phyloP scores from a whole-genome alignment of 2,797 vertebrate genomes.

The Sarcoramphus papa region DNA sequence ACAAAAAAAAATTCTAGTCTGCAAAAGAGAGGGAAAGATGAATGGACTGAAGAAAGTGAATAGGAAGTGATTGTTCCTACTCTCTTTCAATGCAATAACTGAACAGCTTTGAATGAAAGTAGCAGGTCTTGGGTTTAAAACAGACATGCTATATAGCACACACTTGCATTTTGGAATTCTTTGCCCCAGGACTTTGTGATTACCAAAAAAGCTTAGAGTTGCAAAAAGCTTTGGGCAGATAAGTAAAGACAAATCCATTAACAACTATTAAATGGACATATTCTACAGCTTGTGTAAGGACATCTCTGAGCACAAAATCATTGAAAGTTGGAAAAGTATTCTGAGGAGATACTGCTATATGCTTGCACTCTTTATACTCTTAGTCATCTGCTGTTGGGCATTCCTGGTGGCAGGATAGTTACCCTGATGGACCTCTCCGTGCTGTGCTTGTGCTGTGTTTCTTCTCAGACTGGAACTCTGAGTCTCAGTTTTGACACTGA shows the following conservation, averaged over 20 bases:
- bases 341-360: neutral
- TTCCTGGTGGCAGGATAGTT: neutral
- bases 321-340: neutral
- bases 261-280: neutral
- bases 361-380: neutral
- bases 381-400: neutral
- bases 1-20: neutral
- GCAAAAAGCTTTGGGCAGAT: neutral
- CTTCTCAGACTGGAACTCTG: neutral
- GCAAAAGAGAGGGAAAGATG: neutral
- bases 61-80: neutral
- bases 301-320: neutral
- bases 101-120: neutral
- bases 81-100: neutral
- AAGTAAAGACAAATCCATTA: neutral
- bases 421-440: neutral
- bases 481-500: neutral
- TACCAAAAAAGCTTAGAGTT: neutral
- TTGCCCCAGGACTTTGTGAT: neutral
- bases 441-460: neutral
- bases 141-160: neutral
- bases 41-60: neutral
- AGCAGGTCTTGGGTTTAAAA: neutral
- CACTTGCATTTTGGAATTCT: neutral
- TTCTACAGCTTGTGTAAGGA: neutral